Percentiles rank a stretch among this genome's conserved stretches.
phyloP scores from a whole-genome alignment of 2,113 vertebrate species.

The Syrrhaptes paradoxus region DNA sequence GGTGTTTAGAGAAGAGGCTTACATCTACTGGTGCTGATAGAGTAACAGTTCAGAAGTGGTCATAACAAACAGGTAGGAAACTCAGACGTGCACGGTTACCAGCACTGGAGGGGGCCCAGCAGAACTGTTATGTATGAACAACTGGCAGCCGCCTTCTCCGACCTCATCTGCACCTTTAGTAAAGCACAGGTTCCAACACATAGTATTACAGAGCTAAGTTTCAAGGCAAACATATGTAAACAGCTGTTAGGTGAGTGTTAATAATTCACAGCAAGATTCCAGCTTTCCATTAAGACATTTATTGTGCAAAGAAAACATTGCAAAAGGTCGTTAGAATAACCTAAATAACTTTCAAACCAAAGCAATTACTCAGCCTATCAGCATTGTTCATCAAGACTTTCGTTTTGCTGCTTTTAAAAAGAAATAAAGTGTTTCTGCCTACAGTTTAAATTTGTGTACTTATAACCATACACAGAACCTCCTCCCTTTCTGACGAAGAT shows the following conservation, averaged over 20 bases:
- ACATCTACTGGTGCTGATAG: not conserved
- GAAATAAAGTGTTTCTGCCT: not conserved
- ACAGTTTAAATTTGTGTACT: not conserved
- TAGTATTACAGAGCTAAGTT: not conserved
- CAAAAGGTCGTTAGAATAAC: constrained; percentile 1
- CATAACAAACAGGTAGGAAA: not conserved
- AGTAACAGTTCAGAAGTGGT: not conserved
- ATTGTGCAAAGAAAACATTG: not conserved
- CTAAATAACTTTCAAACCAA: not conserved
- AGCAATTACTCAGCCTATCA: not conserved
- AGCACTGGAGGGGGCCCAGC: not conserved
- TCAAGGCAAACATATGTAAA: constrained; percentile 38
- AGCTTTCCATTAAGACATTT: not conserved
- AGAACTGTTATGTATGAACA: not conserved
- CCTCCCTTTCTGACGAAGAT: not conserved
- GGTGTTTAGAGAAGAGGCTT: not conserved
- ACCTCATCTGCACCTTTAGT: not conserved
- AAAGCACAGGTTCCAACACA: not conserved
- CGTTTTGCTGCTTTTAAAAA: not conserved
- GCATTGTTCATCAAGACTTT: not conserved
- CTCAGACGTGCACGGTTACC: not conserved
- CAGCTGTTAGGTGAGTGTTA: constrained; percentile 30
- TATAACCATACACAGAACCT: not conserved
- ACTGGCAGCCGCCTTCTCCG: not conserved
- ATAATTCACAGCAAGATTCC: constrained; percentile 46